Base-by-base conservation (phyloP, 2,888 invertebrate genomes). In the Caenorhabditis afra region DNA sequence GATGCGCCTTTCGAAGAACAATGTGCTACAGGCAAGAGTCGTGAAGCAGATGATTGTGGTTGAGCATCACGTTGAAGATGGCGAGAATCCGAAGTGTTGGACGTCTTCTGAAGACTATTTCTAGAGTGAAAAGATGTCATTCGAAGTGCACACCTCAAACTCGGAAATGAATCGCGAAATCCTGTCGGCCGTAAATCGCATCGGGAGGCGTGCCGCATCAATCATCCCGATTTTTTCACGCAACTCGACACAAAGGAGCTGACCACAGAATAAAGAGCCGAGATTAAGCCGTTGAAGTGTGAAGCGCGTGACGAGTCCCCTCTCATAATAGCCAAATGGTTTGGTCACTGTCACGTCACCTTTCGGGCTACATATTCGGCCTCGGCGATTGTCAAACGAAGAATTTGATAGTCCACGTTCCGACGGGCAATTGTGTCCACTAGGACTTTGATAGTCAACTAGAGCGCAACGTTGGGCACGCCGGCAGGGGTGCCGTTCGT, bases 391-490 rank as follows among this genome's bases (percentile, higher is more conserved):
- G 89, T 5, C 89, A 89, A 61, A 82, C 84, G 20, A 88, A 86
- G 41, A 89, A 89, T 65, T 95, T 99, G 88, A 93, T 96, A 8
- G 93, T 98, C 85, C 97, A 99, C 91, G 94, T 95, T 0, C 94
- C 94, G 0, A 95, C 94, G 87, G 99, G 99, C 0, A 96, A 98
- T 90, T 94, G 94, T 0, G 95, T 99, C 0, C 99, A 99, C 91
- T 98, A 99, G 0, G 99, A 99, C 91, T 98, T 97, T 91, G 98
- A 92, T 99, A 16, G 99, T 99, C 91, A 97, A 99, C 91, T 95
- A 92, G 50, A 87, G 87, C 14, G 90, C 90, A 57, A 55, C 71
- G 22, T 62, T 89, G 37, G 73, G 71, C 0, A 81, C 84, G 14
- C 87, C 87, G 3, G 90, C 90, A 80, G 85, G 87, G 5, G 92